Base-by-base conservation (phyloP, 2,888 invertebrate genomes). In the Callosobruchus maculatus region DNA sequence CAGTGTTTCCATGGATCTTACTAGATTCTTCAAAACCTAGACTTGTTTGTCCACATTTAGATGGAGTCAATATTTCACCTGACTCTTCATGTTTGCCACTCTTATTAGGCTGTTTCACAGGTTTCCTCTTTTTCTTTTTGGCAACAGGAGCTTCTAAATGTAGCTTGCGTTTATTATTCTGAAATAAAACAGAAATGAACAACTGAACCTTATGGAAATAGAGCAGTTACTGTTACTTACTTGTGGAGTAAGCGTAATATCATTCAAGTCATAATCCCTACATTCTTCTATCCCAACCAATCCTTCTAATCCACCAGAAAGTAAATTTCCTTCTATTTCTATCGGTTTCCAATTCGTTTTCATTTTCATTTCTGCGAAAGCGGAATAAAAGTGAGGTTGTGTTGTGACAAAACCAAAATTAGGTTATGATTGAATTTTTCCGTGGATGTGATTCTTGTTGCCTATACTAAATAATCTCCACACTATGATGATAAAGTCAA, bases 251-350 rank as follows among this genome's bases (percentile, higher is more conserved):
- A n/a, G n/a, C n/a, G n/a, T n/a, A n/a, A 85, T 86, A 89, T 88
- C 86, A 88, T 87, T 83, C 86, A 92, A 84, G 76, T 90, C 89
- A 83, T 95, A 95, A 78, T 92, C 90, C 2, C 90, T 90, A 75
- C 95, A 90, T 82, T 95, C 95, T 86, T 95, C 95, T 69, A 95
- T 89, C 0, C 94, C 95, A 66, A 94, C 89, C 76, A 95, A 89
- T 18, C 93, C 93, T 77, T 93, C 92, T 72, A 93, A 88, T 3
- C 81, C 86, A 20, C 86, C 86, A 68, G 88, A 82, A 73, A 84
- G 80, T 74, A 90, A 81, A 76, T 87, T 88, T 21, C 91, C 92
- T 77, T 92, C 91, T 31, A 93, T 86, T 76, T 91, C 88, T 0
- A 94, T 89, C 4, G 92, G 90, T 81, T 91, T 90, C 94, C 94